Evolutionary conservation across 1,140 invertebrate species (phyloP).

Genomic region (Lepidotrigona ventralis): DNA sequence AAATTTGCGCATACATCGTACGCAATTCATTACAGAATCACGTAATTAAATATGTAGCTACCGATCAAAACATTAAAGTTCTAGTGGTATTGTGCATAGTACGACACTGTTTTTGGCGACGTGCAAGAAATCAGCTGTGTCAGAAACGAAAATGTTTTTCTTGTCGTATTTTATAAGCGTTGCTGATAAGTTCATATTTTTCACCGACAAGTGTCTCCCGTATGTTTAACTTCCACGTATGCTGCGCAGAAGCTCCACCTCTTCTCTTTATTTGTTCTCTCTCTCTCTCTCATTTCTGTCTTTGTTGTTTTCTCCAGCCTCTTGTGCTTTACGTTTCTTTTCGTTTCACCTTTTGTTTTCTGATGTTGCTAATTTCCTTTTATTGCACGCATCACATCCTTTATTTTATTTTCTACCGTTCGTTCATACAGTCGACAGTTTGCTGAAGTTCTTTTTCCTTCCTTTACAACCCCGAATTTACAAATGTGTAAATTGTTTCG

Average conservation of each 20-base stretch:
- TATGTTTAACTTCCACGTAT: conserved; percentile 19
- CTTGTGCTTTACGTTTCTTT: not conserved
- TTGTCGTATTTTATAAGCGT: not conserved
- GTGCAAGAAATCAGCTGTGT: not conserved
- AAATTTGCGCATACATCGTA: no score
- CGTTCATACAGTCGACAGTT: not conserved
- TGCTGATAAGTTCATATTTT: conserved; percentile 39
- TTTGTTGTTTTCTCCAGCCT: not conserved
- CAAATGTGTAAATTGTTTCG: not conserved
- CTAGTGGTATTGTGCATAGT: not conserved
- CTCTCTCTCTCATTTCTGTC: not conserved
- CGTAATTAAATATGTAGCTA: no score
- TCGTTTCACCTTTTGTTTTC: not conserved
- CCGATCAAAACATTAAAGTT: not conserved
- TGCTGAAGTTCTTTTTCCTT: not conserved
- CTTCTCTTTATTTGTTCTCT: not conserved
- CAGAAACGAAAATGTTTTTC: conserved; percentile 31
- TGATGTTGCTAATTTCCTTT: not conserved
- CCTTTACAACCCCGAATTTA: not conserved
- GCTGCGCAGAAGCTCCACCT: conserved; percentile 26
- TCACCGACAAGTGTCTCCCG: conserved; percentile 36
- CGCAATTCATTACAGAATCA: no score
- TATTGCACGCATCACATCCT: not conserved
- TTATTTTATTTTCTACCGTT: not conserved
- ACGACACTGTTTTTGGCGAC: not conserved